Base-by-base conservation (phyloP, 2,888 invertebrate genomes). In the Synergus japonicus region DNA sequence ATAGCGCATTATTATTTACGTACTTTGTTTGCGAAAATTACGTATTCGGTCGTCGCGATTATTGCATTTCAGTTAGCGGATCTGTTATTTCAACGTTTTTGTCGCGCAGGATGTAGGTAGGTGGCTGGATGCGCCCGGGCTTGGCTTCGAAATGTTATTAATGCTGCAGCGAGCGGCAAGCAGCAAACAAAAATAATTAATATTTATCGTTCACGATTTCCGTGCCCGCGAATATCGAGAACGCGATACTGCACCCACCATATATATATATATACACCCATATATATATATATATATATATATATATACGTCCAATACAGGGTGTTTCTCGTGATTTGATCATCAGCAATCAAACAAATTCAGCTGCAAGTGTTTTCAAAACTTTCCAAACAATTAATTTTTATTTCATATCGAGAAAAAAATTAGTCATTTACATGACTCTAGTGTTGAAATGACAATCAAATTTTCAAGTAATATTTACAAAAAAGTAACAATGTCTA, bases 161-260 rank as follows among this genome's bases (percentile, higher is more conserved):
- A 91, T 91, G 90, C 89, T 89, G 89, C 87, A 89, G 85, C 88
- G 88, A 86, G 88, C 87, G 86, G 87, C 86, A 85, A 88, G 89
- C 88, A 89, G 90, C 90, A 92, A 92, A 92, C 92, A 91, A 92
- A 92, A 92, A 92, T 91, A 91, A 92, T 92, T 91, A 91, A 90
- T 92, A 92, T 92, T 92, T 91, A 92, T 92, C 91, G 91, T 91
- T 88, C 87, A 89, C 90, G 90, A 91, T 92, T 92, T 91, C 90
- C 90, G 90, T 87, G 89, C 88, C 84, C 86, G 83, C 85, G 85
- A 84, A 83, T 86, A 86, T 87, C 85, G 84, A 82, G 82, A 81
- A 83, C 84, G 83, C 85, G 84, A 85, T 84, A 84, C 83, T 83
- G 37, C 54, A 73, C 73, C 54, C 12, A 69, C 63, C 54, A 77